These are phyloP conservation scores for Clivina fossor DNA, from an alignment of 2,888 invertebrate genomes.

Conservation along the genomic window DNA sequence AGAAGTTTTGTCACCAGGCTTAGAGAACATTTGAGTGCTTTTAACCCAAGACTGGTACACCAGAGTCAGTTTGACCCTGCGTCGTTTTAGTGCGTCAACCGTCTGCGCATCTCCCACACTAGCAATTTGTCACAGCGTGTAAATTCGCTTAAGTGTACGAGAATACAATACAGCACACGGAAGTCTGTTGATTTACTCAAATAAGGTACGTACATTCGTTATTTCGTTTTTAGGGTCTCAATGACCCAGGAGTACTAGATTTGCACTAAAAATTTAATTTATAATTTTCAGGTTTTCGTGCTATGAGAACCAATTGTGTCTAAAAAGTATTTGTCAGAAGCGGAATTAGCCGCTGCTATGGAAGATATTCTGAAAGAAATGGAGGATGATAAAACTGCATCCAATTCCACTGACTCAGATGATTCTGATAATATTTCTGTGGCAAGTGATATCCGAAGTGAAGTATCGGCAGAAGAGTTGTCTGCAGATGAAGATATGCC, in stretches of 20 bases:
- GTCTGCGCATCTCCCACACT: constrained; percentile 20
- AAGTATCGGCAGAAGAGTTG: constrained; percentile 24
- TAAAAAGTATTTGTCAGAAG: constrained; percentile 30
- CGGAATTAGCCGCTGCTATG: constrained; percentile 28
- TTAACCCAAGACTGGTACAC: constrained; percentile 3
- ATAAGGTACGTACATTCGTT: constrained; percentile 21
- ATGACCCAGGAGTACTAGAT: constrained; percentile 28
- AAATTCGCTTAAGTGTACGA: constrained; percentile 21
- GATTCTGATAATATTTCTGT: constrained; percentile 28
- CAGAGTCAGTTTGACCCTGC: constrained; percentile 1
- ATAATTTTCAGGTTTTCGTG: constrained; percentile 4
- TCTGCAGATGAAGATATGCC: constrained; percentile 14
- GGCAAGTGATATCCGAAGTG: constrained; percentile 26
- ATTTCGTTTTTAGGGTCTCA: constrained; percentile 7
- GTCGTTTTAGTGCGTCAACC: constrained; percentile 12
- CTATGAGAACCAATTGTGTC: constrained; percentile 22
- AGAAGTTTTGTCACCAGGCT: too few species aligned
- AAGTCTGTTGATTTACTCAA: constrained; percentile 20
- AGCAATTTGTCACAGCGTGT: constrained; percentile 12
- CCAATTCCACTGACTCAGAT: constrained; percentile 4
- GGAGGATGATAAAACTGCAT: constrained; percentile 1
- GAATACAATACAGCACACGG: constrained; percentile 19
- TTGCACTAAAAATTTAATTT: constrained; percentile 20
- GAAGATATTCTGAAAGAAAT: constrained; percentile 21
- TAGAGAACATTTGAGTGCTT: too few species aligned